These are phyloP conservation scores for Mechanitis messenoides DNA, from an alignment of 2,888 invertebrate species.

Conservation along the genomic window DNA sequence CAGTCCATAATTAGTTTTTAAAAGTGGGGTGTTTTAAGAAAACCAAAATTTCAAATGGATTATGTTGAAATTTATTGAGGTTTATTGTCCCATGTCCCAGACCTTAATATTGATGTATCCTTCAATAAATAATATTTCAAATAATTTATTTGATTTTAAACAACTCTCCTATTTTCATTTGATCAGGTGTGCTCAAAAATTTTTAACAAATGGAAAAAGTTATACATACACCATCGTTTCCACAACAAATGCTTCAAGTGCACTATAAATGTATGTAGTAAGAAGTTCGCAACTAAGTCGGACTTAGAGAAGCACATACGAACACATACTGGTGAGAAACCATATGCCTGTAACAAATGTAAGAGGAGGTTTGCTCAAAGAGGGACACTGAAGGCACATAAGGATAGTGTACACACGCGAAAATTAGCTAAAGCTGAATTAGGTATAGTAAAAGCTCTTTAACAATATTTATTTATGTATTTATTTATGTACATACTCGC, in stretches of 20 bases:
- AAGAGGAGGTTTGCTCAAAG: constrained; percentile 52
- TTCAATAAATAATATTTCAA: no score
- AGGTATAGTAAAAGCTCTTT: neutral
- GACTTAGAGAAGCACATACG: constrained; percentile 61
- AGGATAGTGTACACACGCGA: constrained; percentile 38
- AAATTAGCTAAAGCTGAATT: neutral
- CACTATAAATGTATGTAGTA: constrained; percentile 47
- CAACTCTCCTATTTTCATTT: constrained; percentile 21
- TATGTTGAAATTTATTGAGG: no score
- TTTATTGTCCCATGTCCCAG: no score
- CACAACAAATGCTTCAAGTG: constrained; percentile 52
- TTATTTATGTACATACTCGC: no score
- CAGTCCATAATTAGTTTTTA: no score
- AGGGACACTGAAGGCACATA: constrained; percentile 49
- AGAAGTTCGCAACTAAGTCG: constrained; percentile 55
- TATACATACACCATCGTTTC: constrained; percentile 51
- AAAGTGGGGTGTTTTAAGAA: no score
- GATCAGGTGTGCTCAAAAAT: constrained; percentile 54
- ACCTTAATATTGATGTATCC: no score
- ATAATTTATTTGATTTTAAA: neutral
- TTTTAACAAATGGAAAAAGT: constrained; percentile 48
- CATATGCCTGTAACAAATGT: constrained; percentile 52
- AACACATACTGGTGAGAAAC: constrained; percentile 63
- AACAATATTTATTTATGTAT: no score
- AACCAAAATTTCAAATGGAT: no score